Conservation (phyloP, 2,113 vertebrate genomes). For the Tonatia bakeri region DNA sequence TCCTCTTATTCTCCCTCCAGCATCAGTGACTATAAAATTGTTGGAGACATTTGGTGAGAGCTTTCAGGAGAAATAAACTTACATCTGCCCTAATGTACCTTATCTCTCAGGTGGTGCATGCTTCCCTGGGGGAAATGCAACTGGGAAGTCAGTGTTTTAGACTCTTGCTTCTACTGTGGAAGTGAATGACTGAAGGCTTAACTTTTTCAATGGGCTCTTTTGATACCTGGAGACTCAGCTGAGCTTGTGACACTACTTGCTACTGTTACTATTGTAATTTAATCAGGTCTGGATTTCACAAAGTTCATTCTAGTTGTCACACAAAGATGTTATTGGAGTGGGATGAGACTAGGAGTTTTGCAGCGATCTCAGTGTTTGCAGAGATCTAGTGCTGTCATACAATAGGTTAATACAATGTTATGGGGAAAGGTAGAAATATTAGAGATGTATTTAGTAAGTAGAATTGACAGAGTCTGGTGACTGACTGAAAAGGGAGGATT, state of each 20-base stretch:
- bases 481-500: not conserved
- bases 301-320: not conserved
- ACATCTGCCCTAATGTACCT: not conserved
- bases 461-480: not conserved
- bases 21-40: not conserved
- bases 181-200: not conserved
- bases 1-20: not conserved
- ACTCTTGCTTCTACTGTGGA: not conserved
- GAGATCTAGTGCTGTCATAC: not conserved
- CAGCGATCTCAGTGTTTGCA: not conserved
- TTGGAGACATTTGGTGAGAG: not conserved
- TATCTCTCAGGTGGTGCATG: not conserved
- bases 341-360: not conserved
- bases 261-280: not conserved
- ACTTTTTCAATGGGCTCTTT: not conserved
- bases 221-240: not conserved
- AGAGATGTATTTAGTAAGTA: not conserved
- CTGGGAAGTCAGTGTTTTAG: not conserved
- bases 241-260: not conserved
- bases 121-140: not conserved
- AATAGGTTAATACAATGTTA: not conserved
- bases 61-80: fast-evolving
- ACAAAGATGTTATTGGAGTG: not conserved
- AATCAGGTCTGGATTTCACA: not conserved
- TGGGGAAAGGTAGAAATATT: not conserved